Base-by-base conservation (phyloP, 2,888 invertebrate species). In the Diloba caeruleocephala region DNA sequence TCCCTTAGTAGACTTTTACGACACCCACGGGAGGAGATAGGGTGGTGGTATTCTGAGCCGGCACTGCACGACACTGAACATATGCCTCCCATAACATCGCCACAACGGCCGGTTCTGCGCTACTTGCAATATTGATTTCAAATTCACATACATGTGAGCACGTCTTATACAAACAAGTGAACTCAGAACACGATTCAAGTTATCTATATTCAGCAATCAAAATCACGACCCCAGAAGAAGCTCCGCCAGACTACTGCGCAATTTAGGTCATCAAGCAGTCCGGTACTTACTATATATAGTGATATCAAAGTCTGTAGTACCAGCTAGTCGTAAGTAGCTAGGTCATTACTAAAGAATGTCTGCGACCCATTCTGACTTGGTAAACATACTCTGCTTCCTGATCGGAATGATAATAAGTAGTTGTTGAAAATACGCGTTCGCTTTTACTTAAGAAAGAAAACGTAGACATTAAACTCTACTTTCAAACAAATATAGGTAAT, bases 321-420 rank as follows among this genome's bases (percentile, higher is more conserved):
- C 3, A 9, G 31, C 39, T 48, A 42, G 38, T 48, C 26, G 17
- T 3, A 2, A 37, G 23, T 17, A 15, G 54, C 55, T 45, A 34
- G 58, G 52, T 49, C 58, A 63, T 42, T 23, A 31, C 48, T 42
- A 26, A 57, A 34, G 62, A 63, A 63, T 63, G 58, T 49, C 29
- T 51, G 34, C 55, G 63, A 51, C 57, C 56, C 25, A 56, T 56
- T 55, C 23, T 21, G 29, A 15, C 19, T 26, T 36, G 29, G 23
- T 46, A 56, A 36, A 21, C 26, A 43, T 33, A 32, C 28, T 28
- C 5, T 19, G 8, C 7, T 4, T n/a, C 3, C 4, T 42, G 21
- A 9, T 21, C 9, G 2, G 34, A 44, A 41, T 57, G 21, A n/a
- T 14, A 34, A 51, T 29, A 10, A 39, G 9, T 9, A 6, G 23